These are phyloP conservation scores for Linnaemya tessellans DNA, from an alignment of 2,888 invertebrate genomes.

Conservation along the genomic window DNA sequence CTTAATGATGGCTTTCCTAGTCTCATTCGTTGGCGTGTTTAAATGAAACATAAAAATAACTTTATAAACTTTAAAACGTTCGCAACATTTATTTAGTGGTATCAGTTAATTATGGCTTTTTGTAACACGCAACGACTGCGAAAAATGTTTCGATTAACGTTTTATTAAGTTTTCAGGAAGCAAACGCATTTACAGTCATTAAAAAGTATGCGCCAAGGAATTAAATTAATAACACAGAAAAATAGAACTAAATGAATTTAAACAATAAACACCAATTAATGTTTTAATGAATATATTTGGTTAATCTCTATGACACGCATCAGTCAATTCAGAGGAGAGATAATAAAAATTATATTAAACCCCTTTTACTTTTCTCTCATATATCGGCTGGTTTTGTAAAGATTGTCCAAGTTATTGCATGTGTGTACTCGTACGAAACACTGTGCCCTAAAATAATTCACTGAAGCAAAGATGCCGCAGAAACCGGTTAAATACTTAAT, in stretches of 20 bases:
- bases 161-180: conserved; percentile 6
- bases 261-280: neutral
- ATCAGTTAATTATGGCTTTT: conserved; percentile 20
- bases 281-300: neutral
- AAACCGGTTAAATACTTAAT: too few species aligned
- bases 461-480: too few species aligned
- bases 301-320: neutral
- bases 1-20: neutral
- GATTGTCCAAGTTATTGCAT: too few species aligned
- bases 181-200: neutral
- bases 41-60: conserved; percentile 16
- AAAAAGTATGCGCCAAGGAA: neutral
- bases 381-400: too few species aligned
- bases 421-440: too few species aligned
- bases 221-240: neutral
- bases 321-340: too few species aligned
- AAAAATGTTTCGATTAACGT: conserved; percentile 2
- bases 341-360: too few species aligned
- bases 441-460: too few species aligned
- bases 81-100: conserved; percentile 40
- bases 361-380: too few species aligned
- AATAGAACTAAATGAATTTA: neutral
- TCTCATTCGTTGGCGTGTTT: neutral
- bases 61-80: conserved; percentile 24
- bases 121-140: conserved; percentile 14